These are phyloP conservation scores for Grammomys surdaster DNA, from an alignment of 2,113 vertebrate genomes.

Conservation along the genomic window DNA sequence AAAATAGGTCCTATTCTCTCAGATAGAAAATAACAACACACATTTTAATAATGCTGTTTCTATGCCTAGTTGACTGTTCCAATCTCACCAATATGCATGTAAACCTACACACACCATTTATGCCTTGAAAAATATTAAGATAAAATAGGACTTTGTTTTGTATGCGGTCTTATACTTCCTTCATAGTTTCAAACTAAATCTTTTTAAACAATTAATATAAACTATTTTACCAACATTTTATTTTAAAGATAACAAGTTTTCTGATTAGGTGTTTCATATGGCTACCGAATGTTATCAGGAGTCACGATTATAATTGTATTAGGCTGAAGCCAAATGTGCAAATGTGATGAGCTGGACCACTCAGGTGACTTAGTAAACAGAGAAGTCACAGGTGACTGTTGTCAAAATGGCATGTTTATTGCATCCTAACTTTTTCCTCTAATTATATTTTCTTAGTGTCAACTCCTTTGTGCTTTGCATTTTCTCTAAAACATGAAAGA, in stretches of 20 bases:
- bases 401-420: background rate
- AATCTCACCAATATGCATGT: rapidly evolving
- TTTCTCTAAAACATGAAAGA: constrained; percentile 37
- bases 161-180: background rate
- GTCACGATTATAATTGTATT: background rate
- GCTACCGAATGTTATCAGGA: background rate
- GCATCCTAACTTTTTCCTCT: background rate
- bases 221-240: constrained; percentile 1
- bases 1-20: constrained; percentile 13
- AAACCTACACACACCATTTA: background rate
- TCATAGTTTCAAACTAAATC: background rate
- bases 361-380: background rate
- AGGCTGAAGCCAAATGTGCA: background rate
- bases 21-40: background rate
- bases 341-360: background rate
- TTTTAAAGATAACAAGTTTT: constrained; percentile 24
- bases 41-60: background rate
- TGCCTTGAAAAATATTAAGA: background rate
- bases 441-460: constrained; percentile 3
- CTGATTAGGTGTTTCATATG: constrained; percentile 28
- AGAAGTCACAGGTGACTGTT: background rate
- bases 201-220: background rate
- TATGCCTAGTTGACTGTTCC: background rate
- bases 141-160: background rate
- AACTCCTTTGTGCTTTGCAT: constrained; percentile 11